Evolutionary conservation across 2,113 vertebrate genomes (phyloP).

Genomic region (Megaptera novaeangliae): DNA sequence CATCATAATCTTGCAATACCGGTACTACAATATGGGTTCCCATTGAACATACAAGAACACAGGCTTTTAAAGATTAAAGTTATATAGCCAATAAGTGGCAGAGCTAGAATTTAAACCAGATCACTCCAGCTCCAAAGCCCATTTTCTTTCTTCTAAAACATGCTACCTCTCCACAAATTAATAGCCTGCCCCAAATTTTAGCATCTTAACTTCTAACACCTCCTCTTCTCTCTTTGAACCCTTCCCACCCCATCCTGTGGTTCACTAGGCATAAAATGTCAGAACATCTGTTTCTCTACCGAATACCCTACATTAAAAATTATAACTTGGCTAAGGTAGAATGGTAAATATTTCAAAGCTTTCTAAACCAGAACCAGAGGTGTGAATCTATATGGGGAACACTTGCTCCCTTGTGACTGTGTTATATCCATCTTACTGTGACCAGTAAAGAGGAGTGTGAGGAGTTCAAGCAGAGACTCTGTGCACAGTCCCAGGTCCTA

Average conservation of each 20-base stretch:
- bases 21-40: background rate
- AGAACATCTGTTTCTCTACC: constrained; percentile 29
- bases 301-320: background rate
- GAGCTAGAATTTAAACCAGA: background rate
- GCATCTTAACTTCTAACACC: background rate
- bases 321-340: background rate
- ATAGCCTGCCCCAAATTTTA: background rate
- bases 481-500: background rate
- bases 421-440: background rate
- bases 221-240: background rate
- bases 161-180: background rate
- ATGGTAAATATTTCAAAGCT: background rate
- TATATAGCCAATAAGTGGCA: background rate
- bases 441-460: background rate
- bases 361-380: background rate
- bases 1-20: background rate
- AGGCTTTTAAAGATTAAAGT: background rate
- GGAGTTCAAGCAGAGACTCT: background rate
- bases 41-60: background rate
- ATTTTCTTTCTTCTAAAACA: background rate
- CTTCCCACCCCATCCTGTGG: background rate
- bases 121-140: background rate
- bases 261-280: background rate
- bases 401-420: background rate
- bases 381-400: background rate